A percentile compares a stretch with the other conserved stretches of the same genome.
phyloP scores from a whole-genome alignment of 2,888 invertebrate genomes.

The Brachyopa scutellaris region DNA sequence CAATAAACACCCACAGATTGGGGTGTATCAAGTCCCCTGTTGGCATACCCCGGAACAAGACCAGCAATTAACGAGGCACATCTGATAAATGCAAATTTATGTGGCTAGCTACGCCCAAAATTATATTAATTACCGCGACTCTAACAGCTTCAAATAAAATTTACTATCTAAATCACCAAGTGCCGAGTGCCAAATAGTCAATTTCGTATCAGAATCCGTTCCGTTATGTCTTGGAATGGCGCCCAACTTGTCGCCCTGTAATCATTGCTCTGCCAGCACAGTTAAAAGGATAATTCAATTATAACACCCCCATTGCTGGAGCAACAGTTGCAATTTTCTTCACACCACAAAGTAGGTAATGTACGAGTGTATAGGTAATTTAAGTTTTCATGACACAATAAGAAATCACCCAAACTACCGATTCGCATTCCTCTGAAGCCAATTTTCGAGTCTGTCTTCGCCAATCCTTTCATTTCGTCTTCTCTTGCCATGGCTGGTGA shows the following conservation, averaged over 20 bases:
- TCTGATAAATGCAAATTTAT: constrained; percentile 41
- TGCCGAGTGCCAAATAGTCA: constrained; percentile 13
- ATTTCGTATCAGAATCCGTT: neutral
- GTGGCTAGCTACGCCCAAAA: constrained; percentile 23
- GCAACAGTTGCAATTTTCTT: constrained; percentile 46
- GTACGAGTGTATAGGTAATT: no score
- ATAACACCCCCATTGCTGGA: neutral
- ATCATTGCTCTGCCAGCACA: constrained; percentile 6
- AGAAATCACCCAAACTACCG: constrained; percentile 18
- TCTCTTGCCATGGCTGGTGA: neutral
- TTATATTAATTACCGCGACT: constrained; percentile 45
- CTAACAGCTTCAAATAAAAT: constrained; percentile 29
- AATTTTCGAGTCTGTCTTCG: constrained; percentile 41
- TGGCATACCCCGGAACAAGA: constrained; percentile 17
- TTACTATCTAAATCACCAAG: constrained; percentile 36
- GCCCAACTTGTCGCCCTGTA: neutral
- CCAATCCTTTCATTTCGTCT: neutral
- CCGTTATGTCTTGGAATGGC: neutral
- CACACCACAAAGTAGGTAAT: neutral
- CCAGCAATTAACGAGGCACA: constrained; percentile 24
- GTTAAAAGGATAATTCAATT: constrained; percentile 20
- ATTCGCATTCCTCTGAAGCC: constrained; percentile 19
- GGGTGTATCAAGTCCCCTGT: neutral
- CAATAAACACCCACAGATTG: constrained; percentile 27
- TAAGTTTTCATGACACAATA: constrained; percentile 52